A percentile compares a stretch with the other conserved stretches of the same genome.
These are phyloP conservation scores for Perognathus longimembris DNA, from an alignment of 2,113 vertebrate species.

Conservation along the genomic window DNA sequence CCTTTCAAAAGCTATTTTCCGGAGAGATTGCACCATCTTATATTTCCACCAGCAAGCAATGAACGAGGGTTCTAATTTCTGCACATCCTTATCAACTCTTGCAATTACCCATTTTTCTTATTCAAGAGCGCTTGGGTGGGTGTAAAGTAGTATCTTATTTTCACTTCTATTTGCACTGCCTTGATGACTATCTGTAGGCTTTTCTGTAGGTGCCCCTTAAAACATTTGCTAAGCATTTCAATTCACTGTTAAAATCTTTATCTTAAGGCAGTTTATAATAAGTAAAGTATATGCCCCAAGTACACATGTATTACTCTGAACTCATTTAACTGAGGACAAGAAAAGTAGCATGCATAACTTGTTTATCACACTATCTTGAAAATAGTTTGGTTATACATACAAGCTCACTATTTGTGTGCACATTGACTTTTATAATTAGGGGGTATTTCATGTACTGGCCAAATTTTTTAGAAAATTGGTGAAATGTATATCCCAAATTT, in stretches of 20 bases:
- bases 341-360: neutral
- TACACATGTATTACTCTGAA: neutral
- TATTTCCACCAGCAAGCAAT: neutral
- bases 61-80: neutral
- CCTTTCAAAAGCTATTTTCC: slow-evolving; percentile 33
- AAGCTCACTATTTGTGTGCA: slow-evolving; percentile 8
- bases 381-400: neutral
- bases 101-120: neutral
- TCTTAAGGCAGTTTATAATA: slow-evolving; percentile 22
- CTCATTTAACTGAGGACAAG: neutral
- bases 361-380: neutral
- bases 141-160: neutral
- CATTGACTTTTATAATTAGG: neutral
- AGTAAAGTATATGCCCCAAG: neutral
- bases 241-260: neutral
- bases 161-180: slow-evolving; percentile 4
- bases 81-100: neutral
- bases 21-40: neutral
- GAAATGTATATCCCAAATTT: neutral
- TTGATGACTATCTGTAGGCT: neutral
- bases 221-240: neutral
- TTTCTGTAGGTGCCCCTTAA: neutral
- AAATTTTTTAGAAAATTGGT: neutral
- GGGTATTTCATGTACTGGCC: neutral
- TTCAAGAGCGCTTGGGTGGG: neutral